phyloP scores from a whole-genome alignment of 2,888 invertebrate species.

The Drosophila testacea region DNA sequence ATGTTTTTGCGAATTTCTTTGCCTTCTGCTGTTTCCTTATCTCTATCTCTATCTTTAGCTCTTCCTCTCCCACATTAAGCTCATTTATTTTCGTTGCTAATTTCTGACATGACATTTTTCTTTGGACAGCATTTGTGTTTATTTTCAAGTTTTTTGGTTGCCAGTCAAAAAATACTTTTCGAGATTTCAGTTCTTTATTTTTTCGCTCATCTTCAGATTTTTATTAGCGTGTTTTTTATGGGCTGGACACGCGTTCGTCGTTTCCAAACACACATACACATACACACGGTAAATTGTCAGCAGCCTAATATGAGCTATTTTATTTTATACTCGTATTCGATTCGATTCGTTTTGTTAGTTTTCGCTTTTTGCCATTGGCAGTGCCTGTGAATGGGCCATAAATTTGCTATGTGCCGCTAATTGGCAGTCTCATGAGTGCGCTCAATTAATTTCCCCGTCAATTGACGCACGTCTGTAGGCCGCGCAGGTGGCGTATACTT shows the following conservation, averaged over 20 bases:
- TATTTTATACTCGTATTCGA: constrained; percentile 29
- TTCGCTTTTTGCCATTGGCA: background rate
- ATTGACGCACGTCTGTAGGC: constrained; percentile 66
- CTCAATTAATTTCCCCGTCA: constrained; percentile 72
- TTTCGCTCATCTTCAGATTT: constrained; percentile 33
- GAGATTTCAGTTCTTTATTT: constrained; percentile 11
- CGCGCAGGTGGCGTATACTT: constrained; percentile 74
- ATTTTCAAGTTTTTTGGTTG: constrained; percentile 25
- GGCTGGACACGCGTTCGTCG: constrained; percentile 66
- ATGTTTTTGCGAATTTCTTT: constrained; percentile 25
- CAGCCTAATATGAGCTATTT: constrained; percentile 41
- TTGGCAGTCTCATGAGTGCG: constrained; percentile 75
- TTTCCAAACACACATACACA: constrained; percentile 7
- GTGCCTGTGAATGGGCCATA: constrained; percentile 43
- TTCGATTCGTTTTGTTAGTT: constrained; percentile 30
- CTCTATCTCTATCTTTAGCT: background rate
- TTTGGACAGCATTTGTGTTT: constrained; percentile 28
- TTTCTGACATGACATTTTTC: constrained; percentile 77
- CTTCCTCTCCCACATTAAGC: constrained; percentile 23
- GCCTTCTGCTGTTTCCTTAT: background rate
- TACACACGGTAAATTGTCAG: constrained; percentile 42
- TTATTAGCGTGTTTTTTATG: constrained; percentile 69
- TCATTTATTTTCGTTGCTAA: constrained; percentile 78
- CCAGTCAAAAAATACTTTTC: constrained; percentile 42
- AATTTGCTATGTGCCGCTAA: constrained; percentile 68